Evolutionary conservation across 1,140 invertebrate genomes (phyloP), one percentile per base, ranked within the genome.

Genomic region (Nylanderia fulva): DNA sequence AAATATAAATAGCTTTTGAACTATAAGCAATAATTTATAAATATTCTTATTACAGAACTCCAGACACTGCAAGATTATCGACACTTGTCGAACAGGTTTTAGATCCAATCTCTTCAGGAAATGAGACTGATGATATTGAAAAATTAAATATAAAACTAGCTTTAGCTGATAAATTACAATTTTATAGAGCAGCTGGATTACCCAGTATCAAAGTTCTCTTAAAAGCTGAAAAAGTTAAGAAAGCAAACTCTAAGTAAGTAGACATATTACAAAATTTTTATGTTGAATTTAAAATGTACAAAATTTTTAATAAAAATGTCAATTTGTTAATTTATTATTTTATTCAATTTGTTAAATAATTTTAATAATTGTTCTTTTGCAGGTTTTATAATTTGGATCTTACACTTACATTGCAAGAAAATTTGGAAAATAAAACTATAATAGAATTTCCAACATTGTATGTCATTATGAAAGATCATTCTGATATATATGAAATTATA

Each of bases 361-460:
- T 72, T 58, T 66, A 79, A 61, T 91, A 69, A 42, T 29, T 80
- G 54, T 48, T 75, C 21, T 89, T 90, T 72, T 36, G 0, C 45
- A 95, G 95, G 92, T 98, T 96, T 94, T 96, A 96, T 91, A 96
- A 96, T 90, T 90, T 98, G 36, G 96, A 97, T 93, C 68, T 95
- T 11, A 94, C 93, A 60, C 93, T 95, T 84, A 95, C 95, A 15
- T 87, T 98, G 1, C 95, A 94, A 76, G 96, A 97, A 83, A 97
- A 97, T 95, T 95, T 98, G 0, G 94, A 94, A 68, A 96, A 96
- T 45, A 98, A 97, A 94, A 96, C 96, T 60, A 96, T 98, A 72
- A 96, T 98, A 48, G 97, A 98, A 94, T 97, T 96, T 95, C 97
- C 97, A 18, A 95, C 95, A 6, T 95, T 98, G 61, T 96, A 96